Conservation (phyloP, 1,140 invertebrate genomes). For the Psix sp. region DNA sequence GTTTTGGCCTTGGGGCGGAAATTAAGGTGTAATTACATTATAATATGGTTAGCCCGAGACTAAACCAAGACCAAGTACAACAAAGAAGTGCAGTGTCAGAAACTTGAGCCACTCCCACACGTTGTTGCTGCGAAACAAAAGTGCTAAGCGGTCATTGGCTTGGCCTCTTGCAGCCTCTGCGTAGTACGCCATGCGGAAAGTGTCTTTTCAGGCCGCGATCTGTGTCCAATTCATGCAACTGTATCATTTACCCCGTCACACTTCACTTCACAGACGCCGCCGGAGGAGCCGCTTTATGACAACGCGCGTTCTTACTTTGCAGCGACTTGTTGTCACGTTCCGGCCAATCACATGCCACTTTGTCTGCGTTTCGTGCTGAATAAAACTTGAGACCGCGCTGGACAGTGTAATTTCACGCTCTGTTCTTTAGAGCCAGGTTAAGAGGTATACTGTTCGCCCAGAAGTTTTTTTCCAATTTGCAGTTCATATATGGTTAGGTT, state of each 20-base stretch:
- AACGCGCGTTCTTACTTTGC: not conserved
- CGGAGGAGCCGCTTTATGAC: not conserved
- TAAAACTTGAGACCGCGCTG: too few relatives aligned
- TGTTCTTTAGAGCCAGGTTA: too few relatives aligned
- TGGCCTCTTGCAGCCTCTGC: conserved; percentile 15
- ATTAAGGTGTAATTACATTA: conserved; percentile 65
- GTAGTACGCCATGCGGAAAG: conserved; percentile 12
- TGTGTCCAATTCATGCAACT: conserved; percentile 28
- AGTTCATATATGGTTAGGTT: too few relatives aligned
- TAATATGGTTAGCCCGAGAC: conserved; percentile 51
- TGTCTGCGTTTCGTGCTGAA: too few relatives aligned
- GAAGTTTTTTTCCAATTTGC: too few relatives aligned
- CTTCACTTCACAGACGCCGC: not conserved
- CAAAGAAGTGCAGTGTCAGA: conserved; percentile 46
- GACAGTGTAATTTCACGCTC: too few relatives aligned
- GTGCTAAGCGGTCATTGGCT: conserved; percentile 41
- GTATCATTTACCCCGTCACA: conserved; percentile 27
- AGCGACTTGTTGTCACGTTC: not conserved
- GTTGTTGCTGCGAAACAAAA: conserved; percentile 24
- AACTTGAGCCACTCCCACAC: conserved; percentile 36
- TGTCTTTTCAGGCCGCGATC: conserved; percentile 10
- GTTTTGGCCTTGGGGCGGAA: conserved; percentile 45
- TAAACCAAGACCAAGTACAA: conserved; percentile 37
- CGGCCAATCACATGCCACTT: too few relatives aligned
- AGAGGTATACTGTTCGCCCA: too few relatives aligned